Conservation (phyloP, 1,140 invertebrate genomes). For the Papilio dardanus region DNA sequence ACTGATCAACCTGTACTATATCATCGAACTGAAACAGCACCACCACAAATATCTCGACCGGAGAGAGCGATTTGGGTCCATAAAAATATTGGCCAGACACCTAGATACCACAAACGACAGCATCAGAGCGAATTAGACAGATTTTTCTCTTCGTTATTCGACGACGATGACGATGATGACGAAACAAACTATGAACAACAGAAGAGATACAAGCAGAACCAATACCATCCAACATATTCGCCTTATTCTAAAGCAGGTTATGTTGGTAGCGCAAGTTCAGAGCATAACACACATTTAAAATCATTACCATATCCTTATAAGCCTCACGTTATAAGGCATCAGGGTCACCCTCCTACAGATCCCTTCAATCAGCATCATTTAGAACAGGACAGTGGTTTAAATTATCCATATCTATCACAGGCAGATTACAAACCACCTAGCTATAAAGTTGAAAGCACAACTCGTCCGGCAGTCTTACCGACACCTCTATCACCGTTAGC, state of each 20-base stretch:
- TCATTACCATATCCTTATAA: conserved; percentile 60
- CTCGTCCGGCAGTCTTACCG: conserved; percentile 65
- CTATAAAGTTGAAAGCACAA: conserved; percentile 58
- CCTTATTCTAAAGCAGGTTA: conserved; percentile 61
- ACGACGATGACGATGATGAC: conserved; percentile 67
- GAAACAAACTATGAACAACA: conserved; percentile 43
- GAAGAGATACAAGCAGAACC: conserved; percentile 55
- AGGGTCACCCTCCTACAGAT: conserved; percentile 50
- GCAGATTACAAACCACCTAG: conserved; percentile 50
- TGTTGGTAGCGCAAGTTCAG: conserved; percentile 47
- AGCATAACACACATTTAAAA: conserved; percentile 58
- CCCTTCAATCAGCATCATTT: conserved; percentile 53
- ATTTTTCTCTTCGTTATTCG: conserved; percentile 71
- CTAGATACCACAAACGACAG: conserved; percentile 51
- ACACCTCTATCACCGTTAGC: conserved; percentile 55
- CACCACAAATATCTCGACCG: conserved; percentile 47
- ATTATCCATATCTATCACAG: conserved; percentile 46
- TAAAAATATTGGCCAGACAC: conserved; percentile 65
- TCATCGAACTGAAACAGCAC: conserved; percentile 43
- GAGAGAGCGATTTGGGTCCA: conserved; percentile 73
- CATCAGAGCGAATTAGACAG: conserved; percentile 62
- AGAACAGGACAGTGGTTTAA: conserved; percentile 41
- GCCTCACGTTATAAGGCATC: conserved; percentile 52
- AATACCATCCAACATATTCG: conserved; percentile 45
- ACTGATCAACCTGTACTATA: conserved; percentile 49